Evolutionary conservation across 30 jellyfish, hydroid and myxozoan genomes (phyloP).

Genomic region (Turritopsis rubra): DNA sequence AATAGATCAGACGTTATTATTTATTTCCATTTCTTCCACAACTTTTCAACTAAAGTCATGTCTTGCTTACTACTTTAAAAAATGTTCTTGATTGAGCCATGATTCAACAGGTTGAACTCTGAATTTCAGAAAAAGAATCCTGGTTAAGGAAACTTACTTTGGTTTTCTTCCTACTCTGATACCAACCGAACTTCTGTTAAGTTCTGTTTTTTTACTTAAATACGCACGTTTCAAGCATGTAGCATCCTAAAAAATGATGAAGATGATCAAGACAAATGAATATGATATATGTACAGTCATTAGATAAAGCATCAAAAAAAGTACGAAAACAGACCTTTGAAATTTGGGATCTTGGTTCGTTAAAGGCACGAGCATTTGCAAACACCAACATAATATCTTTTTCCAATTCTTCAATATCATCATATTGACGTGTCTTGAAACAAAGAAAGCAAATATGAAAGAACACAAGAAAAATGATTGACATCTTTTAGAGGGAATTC

Average conservation of each 20-base stretch:
- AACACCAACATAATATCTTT: constrained; percentile 68
- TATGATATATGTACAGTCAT: neutral
- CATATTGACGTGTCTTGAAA: constrained; percentile 50
- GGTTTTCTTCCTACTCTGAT: constrained; percentile 39
- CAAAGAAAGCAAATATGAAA: neutral
- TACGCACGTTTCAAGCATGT: constrained; percentile 58
- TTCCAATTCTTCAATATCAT: constrained; percentile 72
- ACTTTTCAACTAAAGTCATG: too few species aligned
- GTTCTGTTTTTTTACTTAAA: constrained; percentile 40
- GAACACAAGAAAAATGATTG: too few species aligned
- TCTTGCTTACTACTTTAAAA: too few species aligned
- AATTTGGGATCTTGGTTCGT: constrained; percentile 92
- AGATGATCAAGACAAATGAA: too few species aligned
- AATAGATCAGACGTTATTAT: too few species aligned
- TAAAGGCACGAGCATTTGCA: constrained; percentile 85
- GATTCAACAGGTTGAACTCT: too few species aligned
- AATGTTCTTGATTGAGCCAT: too few species aligned
- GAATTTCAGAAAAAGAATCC: too few species aligned
- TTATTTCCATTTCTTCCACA: too few species aligned
- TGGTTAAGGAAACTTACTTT: constrained; percentile 6
- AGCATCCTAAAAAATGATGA: constrained; percentile 94
- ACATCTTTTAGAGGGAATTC: too few species aligned
- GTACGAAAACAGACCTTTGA: constrained; percentile 73
- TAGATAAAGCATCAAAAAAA: neutral
- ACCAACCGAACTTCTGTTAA: constrained; percentile 58